These are phyloP conservation scores for Vombatus ursinus DNA, from an alignment of 2,113 vertebrate species.

Conservation along the genomic window DNA sequence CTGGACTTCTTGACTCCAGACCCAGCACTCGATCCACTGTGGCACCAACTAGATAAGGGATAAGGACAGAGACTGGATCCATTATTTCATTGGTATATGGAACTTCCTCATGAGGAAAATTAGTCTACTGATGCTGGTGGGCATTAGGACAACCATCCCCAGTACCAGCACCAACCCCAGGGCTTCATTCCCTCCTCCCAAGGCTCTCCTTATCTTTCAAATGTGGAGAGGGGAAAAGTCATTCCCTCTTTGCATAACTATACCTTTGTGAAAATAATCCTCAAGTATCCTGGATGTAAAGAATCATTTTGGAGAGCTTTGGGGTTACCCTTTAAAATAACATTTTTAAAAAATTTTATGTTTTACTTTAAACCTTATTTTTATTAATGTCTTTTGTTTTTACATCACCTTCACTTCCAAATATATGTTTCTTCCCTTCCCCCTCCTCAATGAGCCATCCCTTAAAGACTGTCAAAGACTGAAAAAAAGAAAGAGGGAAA, in stretches of 20 bases:
- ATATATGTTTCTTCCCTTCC: neutral
- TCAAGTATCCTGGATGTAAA: neutral
- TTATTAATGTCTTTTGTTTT: neutral
- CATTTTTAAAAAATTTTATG: neutral
- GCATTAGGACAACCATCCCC: neutral
- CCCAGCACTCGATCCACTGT: neutral
- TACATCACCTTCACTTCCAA: neutral
- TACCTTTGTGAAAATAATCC: neutral
- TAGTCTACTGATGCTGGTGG: neutral
- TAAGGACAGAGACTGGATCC: neutral
- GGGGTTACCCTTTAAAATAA: neutral
- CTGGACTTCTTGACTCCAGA: neutral
- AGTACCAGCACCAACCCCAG: neutral
- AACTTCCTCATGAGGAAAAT: neutral
- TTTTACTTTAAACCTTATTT: neutral
- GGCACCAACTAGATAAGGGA: neutral
- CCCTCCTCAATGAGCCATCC: neutral
- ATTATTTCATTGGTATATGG: neutral
- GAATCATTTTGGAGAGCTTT: neutral
- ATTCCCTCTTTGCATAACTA: neutral
- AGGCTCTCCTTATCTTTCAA: neutral
- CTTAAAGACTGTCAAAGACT: neutral
- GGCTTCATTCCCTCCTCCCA: neutral
- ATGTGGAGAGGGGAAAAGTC: neutral
- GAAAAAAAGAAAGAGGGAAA: neutral